These are phyloP conservation scores for Rhyacichthys aspro DNA, from an alignment of 2,797 vertebrate genomes.

Conservation along the genomic window DNA sequence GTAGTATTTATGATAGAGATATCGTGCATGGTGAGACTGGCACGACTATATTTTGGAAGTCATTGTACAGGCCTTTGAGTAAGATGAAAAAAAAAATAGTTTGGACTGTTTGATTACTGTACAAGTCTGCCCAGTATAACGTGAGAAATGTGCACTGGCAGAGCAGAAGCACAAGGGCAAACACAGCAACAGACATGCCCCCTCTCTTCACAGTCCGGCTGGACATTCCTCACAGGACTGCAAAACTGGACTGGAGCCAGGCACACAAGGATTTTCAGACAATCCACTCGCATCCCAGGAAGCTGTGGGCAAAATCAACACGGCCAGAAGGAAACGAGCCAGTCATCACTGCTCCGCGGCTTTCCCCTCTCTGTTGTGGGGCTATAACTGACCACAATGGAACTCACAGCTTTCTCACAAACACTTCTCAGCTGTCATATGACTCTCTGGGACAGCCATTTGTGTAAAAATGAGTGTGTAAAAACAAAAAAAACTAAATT, in stretches of 20 bases:
- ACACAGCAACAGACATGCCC: conserved; percentile 40
- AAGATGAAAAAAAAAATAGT: too few relatives aligned
- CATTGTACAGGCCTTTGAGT: too few relatives aligned
- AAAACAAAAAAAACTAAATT: conserved; percentile 19
- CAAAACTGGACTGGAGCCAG: conserved; percentile 54
- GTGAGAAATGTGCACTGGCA: not conserved
- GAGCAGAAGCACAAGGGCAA: conserved; percentile 24
- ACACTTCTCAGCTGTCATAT: conserved; percentile 34
- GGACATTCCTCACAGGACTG: conserved; percentile 69
- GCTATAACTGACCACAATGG: conserved; percentile 34
- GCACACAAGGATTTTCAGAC: conserved; percentile 33
- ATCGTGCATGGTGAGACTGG: too few relatives aligned
- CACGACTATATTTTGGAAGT: too few relatives aligned
- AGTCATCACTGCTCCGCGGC: conserved; percentile 15
- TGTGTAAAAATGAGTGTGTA: conserved; percentile 8
- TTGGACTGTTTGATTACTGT: too few relatives aligned
- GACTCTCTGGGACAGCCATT: too few relatives aligned
- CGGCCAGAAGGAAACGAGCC: conserved; percentile 41
- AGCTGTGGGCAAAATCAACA: conserved; percentile 46
- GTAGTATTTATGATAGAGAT: too few relatives aligned
- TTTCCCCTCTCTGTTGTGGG: conserved; percentile 41
- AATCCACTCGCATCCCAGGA: conserved; percentile 46
- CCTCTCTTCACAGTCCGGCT: conserved; percentile 48
- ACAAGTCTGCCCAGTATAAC: too few relatives aligned
- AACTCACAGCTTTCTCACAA: conserved; percentile 21